Conservation (phyloP, 2,797 vertebrate genomes). For the Pteronotus mesoamericanus region DNA sequence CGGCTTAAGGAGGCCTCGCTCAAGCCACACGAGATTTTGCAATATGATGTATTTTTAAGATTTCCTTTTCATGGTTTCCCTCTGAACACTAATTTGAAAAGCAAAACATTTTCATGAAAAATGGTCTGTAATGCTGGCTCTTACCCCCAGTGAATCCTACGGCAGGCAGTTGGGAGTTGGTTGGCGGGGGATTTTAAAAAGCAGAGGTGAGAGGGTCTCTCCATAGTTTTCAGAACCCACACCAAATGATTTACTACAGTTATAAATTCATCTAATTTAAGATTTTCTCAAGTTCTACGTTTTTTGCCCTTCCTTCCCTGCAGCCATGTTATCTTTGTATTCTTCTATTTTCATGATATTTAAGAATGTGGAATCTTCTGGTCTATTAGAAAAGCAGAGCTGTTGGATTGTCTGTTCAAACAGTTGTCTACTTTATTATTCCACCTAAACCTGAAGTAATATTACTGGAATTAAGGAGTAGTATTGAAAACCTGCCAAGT, state of each 20-base stretch:
- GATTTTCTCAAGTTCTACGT: slow-evolving; percentile 38
- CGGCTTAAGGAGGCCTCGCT: neutral
- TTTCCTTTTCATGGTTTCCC: neutral
- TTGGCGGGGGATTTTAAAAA: neutral
- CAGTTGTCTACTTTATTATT: neutral
- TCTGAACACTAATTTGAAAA: neutral
- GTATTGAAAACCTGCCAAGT: too few relatives aligned
- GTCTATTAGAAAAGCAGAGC: neutral
- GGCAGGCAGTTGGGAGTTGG: neutral
- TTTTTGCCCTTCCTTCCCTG: neutral
- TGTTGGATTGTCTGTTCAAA: neutral
- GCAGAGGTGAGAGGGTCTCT: neutral
- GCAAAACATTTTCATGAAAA: neutral
- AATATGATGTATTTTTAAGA: neutral
- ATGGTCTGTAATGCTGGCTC: neutral
- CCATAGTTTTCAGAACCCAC: neutral
- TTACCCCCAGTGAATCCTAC: neutral
- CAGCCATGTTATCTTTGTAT: neutral
- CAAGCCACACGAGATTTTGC: neutral
- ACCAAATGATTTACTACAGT: neutral
- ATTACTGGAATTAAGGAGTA: neutral
- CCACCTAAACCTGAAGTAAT: neutral
- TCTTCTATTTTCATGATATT: neutral
- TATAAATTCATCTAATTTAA: slow-evolving; percentile 49
- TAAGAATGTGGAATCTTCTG: neutral